Conservation (phyloP, 2,888 invertebrate species). For the Microctonus aethiopoides region DNA sequence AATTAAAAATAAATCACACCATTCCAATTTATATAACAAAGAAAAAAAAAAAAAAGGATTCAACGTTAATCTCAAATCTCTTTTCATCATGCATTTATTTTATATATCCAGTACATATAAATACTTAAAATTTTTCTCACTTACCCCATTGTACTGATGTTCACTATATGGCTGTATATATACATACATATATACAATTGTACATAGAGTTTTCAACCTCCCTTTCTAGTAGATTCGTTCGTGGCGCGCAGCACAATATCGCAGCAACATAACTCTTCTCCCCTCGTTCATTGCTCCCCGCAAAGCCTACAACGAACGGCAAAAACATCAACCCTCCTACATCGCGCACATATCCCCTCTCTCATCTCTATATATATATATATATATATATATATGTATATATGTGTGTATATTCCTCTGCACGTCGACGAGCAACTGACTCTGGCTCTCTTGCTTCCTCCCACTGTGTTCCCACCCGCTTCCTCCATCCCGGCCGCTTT, state of each 20-base stretch:
- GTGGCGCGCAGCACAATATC: conserved; percentile 66
- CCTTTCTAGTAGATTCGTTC: conserved; percentile 35
- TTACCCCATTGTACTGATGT: background rate
- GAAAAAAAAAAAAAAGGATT: too few species aligned
- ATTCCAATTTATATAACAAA: too few species aligned
- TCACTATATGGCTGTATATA: background rate
- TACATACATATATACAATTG: background rate
- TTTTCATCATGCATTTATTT: too few species aligned
- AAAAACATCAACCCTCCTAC: conserved; percentile 64
- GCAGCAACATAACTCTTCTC: conserved; percentile 68
- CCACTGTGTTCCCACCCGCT: conserved; percentile 37
- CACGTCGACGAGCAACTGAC: conserved; percentile 28
- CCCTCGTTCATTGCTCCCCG: conserved; percentile 60
- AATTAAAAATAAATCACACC: too few species aligned
- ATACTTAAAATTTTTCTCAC: background rate
- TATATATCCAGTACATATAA: too few species aligned
- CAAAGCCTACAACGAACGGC: conserved; percentile 52
- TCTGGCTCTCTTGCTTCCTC: conserved; percentile 11
- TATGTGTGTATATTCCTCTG: background rate
- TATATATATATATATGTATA: background rate
- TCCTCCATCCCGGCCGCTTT: conserved; percentile 60
- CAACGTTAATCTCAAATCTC: too few species aligned
- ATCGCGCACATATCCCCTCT: conserved; percentile 36
- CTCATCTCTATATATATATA: conserved; percentile 6
- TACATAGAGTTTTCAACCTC: background rate